A percentile compares a stretch with the other conserved stretches of the same genome.
These are phyloP conservation scores for Potorous gilbertii DNA, from an alignment of 2,797 vertebrate genomes.

Conservation along the genomic window DNA sequence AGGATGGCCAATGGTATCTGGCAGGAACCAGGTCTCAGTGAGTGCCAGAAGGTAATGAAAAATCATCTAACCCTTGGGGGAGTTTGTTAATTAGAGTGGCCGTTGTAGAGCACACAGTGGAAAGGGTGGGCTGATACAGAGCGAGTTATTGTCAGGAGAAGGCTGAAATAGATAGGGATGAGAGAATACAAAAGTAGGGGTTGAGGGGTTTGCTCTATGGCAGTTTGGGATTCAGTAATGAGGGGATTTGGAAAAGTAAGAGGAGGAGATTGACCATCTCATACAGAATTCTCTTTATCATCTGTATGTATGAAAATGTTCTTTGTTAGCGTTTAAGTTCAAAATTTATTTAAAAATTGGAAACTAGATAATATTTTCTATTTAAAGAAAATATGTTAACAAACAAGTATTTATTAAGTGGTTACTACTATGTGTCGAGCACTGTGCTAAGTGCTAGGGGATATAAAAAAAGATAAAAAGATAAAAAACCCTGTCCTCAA, in stretches of 20 bases:
- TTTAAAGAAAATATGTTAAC: conserved; percentile 41
- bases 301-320: no score
- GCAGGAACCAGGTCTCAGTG: not conserved
- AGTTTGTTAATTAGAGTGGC: not conserved
- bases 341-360: conserved; percentile 9
- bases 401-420: not conserved
- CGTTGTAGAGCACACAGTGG: no score
- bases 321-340: not conserved
- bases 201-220: no score
- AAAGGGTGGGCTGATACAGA: no score
- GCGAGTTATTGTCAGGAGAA: no score
- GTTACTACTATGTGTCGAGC: not conserved
- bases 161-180: no score
- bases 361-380: conserved; percentile 52
- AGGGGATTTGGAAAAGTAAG: no score
- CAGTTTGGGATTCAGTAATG: no score
- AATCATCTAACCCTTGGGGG: not conserved
- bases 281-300: no score
- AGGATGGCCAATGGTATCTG: not conserved
- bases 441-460: not conserved
- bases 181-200: no score
- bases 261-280: no score
- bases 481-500: not conserved
- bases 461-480: not conserved
- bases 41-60: not conserved